These are phyloP conservation scores for Orius insidiosus DNA, from an alignment of 1,140 invertebrate species.

Conservation along the genomic window DNA sequence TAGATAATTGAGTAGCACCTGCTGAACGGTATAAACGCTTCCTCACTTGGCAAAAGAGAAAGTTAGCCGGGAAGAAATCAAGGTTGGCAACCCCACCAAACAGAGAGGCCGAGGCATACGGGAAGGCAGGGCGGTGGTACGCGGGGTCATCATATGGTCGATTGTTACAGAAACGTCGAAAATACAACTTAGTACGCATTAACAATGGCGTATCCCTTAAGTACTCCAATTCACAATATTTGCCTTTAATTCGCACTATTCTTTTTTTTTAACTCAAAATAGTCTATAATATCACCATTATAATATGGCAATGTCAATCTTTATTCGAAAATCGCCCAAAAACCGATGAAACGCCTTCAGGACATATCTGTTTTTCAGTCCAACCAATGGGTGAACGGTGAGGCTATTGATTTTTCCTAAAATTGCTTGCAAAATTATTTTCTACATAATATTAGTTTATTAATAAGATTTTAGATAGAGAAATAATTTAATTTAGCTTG, in stretches of 20 bases:
- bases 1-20: no score
- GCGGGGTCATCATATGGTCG: constrained; percentile 1
- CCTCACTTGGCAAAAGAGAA: no score
- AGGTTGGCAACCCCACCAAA: no score
- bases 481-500: background rate
- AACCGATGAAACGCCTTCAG: constrained; percentile 45
- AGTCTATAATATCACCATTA: constrained; percentile 36
- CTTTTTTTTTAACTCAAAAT: constrained; percentile 51
- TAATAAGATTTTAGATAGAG: background rate
- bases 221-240: background rate
- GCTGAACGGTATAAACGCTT: constrained; percentile 23
- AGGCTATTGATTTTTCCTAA: constrained; percentile 27
- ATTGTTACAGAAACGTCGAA: constrained; percentile 31
- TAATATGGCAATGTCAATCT: constrained; percentile 49
- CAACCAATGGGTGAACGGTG: constrained; percentile 69
- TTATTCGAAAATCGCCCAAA: constrained; percentile 50
- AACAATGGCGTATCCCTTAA: constrained; percentile 19
- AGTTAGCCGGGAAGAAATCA: no score
- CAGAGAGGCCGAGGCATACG: background rate
- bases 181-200: constrained; percentile 4
- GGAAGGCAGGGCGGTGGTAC: constrained; percentile 16
- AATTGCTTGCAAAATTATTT: constrained; percentile 24
- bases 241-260: background rate
- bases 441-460: background rate
- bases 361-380: constrained; percentile 59